phyloP scores from a whole-genome alignment of 2,797 vertebrate genomes.

The Leptatherina wallacei region DNA sequence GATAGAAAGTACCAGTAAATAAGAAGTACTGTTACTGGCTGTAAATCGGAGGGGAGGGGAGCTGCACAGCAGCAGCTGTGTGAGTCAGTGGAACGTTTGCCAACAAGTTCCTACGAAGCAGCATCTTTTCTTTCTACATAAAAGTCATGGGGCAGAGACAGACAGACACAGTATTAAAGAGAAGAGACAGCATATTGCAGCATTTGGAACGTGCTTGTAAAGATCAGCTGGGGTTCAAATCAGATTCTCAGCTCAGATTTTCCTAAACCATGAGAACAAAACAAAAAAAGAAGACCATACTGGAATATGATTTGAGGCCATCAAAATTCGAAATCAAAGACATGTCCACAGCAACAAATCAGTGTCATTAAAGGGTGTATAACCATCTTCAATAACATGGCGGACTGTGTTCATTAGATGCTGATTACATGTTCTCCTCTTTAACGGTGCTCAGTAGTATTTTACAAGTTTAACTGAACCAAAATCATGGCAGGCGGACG shows the following conservation, averaged over 20 bases:
- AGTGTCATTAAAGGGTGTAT: constrained; percentile 33
- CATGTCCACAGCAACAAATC: constrained; percentile 36
- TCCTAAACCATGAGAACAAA: constrained; percentile 11
- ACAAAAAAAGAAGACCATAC: not conserved
- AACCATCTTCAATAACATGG: constrained; percentile 46
- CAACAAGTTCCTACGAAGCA: constrained; percentile 63
- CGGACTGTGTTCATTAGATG: constrained; percentile 61
- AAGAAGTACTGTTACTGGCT: constrained; percentile 37
- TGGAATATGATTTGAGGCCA: constrained; percentile 23
- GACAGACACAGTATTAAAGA: constrained; percentile 22
- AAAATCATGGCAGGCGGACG: constrained; percentile 70
- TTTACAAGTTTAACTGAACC: constrained; percentile 73
- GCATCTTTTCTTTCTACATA: constrained; percentile 72
- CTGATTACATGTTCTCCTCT: constrained; percentile 64
- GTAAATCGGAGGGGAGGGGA: constrained; percentile 46
- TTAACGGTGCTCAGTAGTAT: constrained; percentile 60
- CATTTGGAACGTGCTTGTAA: constrained; percentile 6
- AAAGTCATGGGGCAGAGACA: constrained; percentile 26
- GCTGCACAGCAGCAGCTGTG: constrained; percentile 50
- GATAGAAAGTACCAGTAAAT: constrained; percentile 36
- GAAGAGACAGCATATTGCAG: constrained; percentile 1
- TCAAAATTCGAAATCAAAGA: constrained; percentile 44
- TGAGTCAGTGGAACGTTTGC: constrained; percentile 60
- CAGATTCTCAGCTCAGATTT: constrained; percentile 22
- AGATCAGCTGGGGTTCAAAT: constrained; percentile 21